These are phyloP conservation scores for Drosophila histrio DNA, from an alignment of 2,888 invertebrate genomes.

Conservation along the genomic window DNA sequence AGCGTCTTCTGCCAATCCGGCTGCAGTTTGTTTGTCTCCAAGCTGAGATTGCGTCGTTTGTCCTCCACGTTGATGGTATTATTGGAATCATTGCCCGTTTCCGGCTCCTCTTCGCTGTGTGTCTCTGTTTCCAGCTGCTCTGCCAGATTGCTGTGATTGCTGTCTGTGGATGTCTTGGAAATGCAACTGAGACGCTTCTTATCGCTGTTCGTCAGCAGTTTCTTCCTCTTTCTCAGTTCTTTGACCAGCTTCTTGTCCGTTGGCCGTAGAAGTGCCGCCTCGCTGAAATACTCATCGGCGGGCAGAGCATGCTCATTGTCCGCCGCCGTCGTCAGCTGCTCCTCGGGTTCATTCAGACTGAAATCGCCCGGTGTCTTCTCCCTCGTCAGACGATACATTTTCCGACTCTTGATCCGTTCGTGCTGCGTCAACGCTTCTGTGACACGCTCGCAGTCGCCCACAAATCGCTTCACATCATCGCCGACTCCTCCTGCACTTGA, in stretches of 20 bases:
- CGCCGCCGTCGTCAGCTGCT: slow-evolving; percentile 48
- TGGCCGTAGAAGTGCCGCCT: slow-evolving; percentile 37
- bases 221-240: slow-evolving; percentile 70
- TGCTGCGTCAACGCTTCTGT: slow-evolving; percentile 82
- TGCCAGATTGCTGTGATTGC: slow-evolving; percentile 78
- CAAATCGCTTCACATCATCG: slow-evolving; percentile 82
- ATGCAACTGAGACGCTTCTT: slow-evolving; percentile 84
- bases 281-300: slow-evolving; percentile 88
- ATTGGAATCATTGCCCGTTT: slow-evolving; percentile 57
- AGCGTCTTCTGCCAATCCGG: slow-evolving; percentile 82
- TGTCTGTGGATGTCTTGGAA: slow-evolving; percentile 84
- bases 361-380: slow-evolving; percentile 78
- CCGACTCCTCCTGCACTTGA: slow-evolving; percentile 47
- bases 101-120: slow-evolving; percentile 79
- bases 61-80: slow-evolving; percentile 83
- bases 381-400: slow-evolving; percentile 82
- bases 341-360: slow-evolving; percentile 49
- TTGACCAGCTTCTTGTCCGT: slow-evolving; percentile 64
- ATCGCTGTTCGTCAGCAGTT: slow-evolving; percentile 68
- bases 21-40: slow-evolving; percentile 78
- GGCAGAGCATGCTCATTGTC: slow-evolving; percentile 86
- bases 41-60: slow-evolving; percentile 77
- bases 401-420: slow-evolving; percentile 83
- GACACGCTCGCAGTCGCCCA: slow-evolving; percentile 83
- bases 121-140: slow-evolving; percentile 44